Evolutionary conservation across 2,797 vertebrate genomes (phyloP), one percentile per base, ranked within the genome.

Genomic region (Choloepus didactylus): DNA sequence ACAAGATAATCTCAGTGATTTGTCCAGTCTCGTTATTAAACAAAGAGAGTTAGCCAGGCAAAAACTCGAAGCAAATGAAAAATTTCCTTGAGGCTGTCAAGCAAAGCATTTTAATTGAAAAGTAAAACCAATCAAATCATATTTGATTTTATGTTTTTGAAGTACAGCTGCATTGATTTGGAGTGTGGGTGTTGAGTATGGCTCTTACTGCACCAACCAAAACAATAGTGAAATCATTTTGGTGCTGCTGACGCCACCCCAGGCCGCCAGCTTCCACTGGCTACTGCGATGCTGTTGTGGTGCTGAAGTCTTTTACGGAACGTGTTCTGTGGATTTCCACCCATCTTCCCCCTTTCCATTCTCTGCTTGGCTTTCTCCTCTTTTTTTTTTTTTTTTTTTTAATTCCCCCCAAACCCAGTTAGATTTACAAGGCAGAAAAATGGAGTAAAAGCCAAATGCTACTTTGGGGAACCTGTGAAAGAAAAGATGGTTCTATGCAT

Each of bases 171-270:
- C 7, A 27, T 9, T 60, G 10, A 72, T 23, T 6, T 25, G 21
- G 27, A 89, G 8, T 23, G 7, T 41, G 46, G 0, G 16, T 54
- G 1, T 27, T 35, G 25, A 85, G 4, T 8, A 73, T 51, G 38
- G 25, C 4, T 66, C 31, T 31, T 2, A 10, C 1, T 5, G 12
- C 4, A 15, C 9, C 60, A 21, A 19, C 16, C 56, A 25, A 60
- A 87, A 38, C 15, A 15, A 9, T 12, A 29, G 46, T 54, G 12
- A 29, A 8, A 11, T n/a, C 35, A 35, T 35, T 51, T 18, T 10
- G 18, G 4, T 38, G 19, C 56, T n/a, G 3, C 14, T 35, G 10
- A 1, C 6, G 4, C 18, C 0, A 1, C 9, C 15, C 23, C 11
- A 41, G 9, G 18, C 41, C 7, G n/a, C 70, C 29, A 46, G 73